A percentile compares a stretch with the other conserved stretches of the same genome.
Conservation (phyloP, 1,140 invertebrate species). For the Littorina saxatilis region DNA sequence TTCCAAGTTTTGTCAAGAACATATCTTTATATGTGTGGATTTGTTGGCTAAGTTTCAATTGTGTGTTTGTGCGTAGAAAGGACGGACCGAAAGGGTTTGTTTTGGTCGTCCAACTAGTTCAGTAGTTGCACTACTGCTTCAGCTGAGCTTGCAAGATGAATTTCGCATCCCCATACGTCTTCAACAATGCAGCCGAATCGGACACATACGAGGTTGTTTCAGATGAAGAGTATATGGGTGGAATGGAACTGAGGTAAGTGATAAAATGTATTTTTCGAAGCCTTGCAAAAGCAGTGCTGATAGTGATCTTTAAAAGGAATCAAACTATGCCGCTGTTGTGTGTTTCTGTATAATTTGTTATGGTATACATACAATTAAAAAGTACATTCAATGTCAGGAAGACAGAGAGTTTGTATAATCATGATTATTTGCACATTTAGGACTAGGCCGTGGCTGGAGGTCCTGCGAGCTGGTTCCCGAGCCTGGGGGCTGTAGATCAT, state of each 20-base stretch:
- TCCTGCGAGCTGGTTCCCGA: too few species aligned
- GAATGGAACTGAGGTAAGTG: slow-evolving; percentile 67
- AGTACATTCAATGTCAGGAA: neutral
- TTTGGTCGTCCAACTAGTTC: too few species aligned
- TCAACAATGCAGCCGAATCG: slow-evolving; percentile 87
- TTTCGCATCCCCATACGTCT: slow-evolving; percentile 50
- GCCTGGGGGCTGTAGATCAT: too few species aligned
- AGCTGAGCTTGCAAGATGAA: slow-evolving; percentile 36
- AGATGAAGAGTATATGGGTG: slow-evolving; percentile 68
- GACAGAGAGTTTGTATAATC: neutral
- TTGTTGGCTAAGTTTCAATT: neutral
- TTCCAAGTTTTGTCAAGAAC: too few species aligned
- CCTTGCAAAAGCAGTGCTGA: neutral
- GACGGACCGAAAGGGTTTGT: neutral
- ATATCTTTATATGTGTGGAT: neutral
- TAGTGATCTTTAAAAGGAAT: neutral
- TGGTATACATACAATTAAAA: neutral
- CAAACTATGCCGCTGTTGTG: neutral
- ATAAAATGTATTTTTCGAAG: neutral
- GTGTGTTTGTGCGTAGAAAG: neutral
- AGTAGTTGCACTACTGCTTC: too few species aligned
- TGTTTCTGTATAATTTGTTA: neutral
- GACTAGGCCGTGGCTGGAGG: too few species aligned
- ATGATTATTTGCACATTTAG: neutral
- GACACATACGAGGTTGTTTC: slow-evolving; percentile 68